Conservation (phyloP, 2,888 invertebrate genomes). For the Tipula vernalis region DNA sequence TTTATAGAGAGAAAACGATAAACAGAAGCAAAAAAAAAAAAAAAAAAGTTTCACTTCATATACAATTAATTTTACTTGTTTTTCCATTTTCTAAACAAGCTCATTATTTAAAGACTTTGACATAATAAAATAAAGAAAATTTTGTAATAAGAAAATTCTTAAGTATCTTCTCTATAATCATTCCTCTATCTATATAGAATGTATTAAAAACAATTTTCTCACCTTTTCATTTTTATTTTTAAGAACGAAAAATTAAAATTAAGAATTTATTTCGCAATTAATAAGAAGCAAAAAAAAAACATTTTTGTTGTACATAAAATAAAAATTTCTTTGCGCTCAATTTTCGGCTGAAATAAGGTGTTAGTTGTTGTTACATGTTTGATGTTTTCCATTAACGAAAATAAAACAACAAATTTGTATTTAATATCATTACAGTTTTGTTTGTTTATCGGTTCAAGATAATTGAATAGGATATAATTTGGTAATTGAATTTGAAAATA, state of each 20-base stretch:
- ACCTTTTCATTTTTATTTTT: not conserved
- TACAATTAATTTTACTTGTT: not conserved
- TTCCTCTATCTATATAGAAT: not conserved
- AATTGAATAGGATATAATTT: too few relatives aligned
- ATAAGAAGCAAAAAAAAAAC: not conserved
- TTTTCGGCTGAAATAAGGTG: not conserved
- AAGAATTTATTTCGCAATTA: not conserved
- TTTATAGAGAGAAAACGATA: not conserved
- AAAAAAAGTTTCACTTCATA: not conserved
- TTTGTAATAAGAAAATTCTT: not conserved
- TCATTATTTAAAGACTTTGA: not conserved
- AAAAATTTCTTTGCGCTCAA: not conserved
- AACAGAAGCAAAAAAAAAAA: not conserved
- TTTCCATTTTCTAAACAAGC: not conserved
- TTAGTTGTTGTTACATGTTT: not conserved
- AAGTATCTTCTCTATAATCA: not conserved
- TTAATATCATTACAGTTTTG: not conserved
- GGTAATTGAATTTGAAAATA: too few relatives aligned
- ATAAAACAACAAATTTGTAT: not conserved
- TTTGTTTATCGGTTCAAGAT: too few relatives aligned
- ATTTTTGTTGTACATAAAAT: not conserved
- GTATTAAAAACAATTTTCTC: not conserved
- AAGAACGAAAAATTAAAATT: not conserved
- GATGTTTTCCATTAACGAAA: not conserved
- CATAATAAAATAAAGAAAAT: not conserved